A percentile compares a stretch with the other conserved stretches of the same genome.
These are phyloP conservation scores for Petrophora chlorosata DNA, from an alignment of 2,888 invertebrate species.

Conservation along the genomic window DNA sequence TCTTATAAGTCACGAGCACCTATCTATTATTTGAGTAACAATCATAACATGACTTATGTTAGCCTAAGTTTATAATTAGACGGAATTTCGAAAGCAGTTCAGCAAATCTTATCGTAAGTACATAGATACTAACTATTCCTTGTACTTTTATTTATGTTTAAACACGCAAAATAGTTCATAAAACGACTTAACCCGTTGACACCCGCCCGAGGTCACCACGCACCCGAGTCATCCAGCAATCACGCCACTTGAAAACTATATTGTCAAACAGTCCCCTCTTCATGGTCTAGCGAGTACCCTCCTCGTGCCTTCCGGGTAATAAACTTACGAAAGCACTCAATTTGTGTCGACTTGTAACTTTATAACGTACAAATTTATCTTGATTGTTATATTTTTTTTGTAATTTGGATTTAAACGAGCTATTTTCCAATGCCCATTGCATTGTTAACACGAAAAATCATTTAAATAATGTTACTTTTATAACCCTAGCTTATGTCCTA, in stretches of 20 bases:
- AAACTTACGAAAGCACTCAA: slow-evolving; percentile 35
- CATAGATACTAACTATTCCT: too few relatives aligned
- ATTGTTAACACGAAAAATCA: too few relatives aligned
- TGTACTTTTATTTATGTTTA: too few relatives aligned
- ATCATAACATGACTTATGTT: too few relatives aligned
- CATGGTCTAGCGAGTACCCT: slow-evolving; percentile 48
- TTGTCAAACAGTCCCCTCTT: slow-evolving; percentile 49
- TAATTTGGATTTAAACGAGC: too few relatives aligned
- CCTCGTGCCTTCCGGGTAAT: slow-evolving; percentile 49
- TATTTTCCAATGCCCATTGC: too few relatives aligned
- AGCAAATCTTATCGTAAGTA: too few relatives aligned
- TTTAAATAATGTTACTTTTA: too few relatives aligned
- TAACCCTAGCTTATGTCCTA: too few relatives aligned
- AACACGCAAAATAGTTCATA: slow-evolving; percentile 17
- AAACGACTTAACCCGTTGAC: slow-evolving; percentile 23
- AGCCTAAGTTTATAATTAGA: too few relatives aligned
- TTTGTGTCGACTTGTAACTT: slow-evolving; percentile 27
- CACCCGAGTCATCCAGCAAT: slow-evolving; percentile 38
- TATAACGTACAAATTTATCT: slow-evolving; percentile 30
- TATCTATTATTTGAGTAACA: background rate
- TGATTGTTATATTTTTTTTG: slow-evolving; percentile 3
- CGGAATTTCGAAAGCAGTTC: too few relatives aligned
- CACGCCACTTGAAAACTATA: slow-evolving; percentile 46
- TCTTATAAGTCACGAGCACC: background rate
- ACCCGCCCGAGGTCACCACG: slow-evolving; percentile 20